Conservation (phyloP, 2,888 invertebrate genomes). For the Sinohyriopsis cumingii region DNA sequence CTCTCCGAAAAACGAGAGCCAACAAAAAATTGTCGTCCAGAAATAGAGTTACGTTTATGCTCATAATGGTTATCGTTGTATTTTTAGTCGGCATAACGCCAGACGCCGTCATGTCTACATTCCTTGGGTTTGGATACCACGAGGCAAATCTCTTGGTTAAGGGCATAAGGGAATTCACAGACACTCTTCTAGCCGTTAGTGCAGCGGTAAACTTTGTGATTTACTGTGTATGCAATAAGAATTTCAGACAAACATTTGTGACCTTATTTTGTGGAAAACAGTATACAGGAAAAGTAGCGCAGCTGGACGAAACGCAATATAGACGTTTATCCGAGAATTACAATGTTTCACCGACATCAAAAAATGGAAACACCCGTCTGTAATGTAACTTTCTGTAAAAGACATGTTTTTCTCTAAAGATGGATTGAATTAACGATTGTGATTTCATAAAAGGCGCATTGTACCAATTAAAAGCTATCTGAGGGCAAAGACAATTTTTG, state of each 20-base stretch:
- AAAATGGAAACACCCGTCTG: constrained; percentile 1
- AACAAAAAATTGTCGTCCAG: constrained; percentile 23
- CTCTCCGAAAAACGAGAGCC: constrained; percentile 46
- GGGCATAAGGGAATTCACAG: constrained; percentile 63
- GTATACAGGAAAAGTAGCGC: constrained; percentile 4
- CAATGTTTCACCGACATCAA: constrained; percentile 7
- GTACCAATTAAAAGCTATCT: no score
- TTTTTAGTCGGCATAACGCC: constrained; percentile 64
- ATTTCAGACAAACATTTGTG: constrained; percentile 56
- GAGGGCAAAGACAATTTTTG: no score
- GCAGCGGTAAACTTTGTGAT: constrained; percentile 63
- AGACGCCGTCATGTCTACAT: constrained; percentile 64
- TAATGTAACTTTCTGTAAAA: constrained; percentile 4
- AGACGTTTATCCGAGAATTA: constrained; percentile 32
- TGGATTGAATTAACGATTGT: no score
- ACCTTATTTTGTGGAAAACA: constrained; percentile 26
- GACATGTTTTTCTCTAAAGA: neutral
- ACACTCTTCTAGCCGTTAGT: constrained; percentile 60
- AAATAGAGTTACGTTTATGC: constrained; percentile 64
- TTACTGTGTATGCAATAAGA: constrained; percentile 60
- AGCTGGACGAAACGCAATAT: constrained; percentile 46
- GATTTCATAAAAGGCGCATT: no score
- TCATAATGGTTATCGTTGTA: constrained; percentile 63
- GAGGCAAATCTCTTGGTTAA: constrained; percentile 55
- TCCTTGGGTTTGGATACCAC: constrained; percentile 60